Evolutionary conservation across 2,113 vertebrate species (phyloP).

Genomic region (Camelus bactrianus): DNA sequence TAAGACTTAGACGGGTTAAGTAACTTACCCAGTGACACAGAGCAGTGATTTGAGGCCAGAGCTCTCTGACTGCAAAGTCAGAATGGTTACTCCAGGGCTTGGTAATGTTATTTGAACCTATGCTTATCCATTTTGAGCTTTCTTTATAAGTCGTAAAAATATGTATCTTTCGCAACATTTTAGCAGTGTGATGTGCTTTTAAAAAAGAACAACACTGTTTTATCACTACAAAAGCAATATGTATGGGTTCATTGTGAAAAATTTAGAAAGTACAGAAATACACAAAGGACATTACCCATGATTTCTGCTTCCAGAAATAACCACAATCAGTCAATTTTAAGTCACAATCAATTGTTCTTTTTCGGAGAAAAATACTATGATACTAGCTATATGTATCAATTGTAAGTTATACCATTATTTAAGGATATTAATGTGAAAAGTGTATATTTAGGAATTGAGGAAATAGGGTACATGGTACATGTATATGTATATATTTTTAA

Average conservation of each 20-base stretch:
- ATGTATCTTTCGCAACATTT: not conserved
- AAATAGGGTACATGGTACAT: not conserved
- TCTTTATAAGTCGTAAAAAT: conserved; percentile 2
- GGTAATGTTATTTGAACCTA: not conserved
- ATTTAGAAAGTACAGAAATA: not conserved
- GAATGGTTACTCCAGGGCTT: not conserved
- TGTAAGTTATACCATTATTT: not conserved
- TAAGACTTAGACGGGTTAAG: not conserved
- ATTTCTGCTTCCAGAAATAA: not conserved
- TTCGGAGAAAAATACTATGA: conserved; percentile 14
- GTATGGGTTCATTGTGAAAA: not conserved
- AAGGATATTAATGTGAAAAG: conserved; percentile 23
- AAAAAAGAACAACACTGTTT: not conserved
- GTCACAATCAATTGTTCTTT: not conserved
- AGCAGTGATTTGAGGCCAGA: not conserved
- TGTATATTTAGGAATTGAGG: not conserved
- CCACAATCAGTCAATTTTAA: not conserved
- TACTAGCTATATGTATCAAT: not conserved
- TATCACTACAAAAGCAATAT: not conserved
- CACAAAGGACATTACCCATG: not conserved
- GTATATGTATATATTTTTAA: not conserved
- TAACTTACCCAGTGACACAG: not conserved
- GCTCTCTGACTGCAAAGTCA: not conserved
- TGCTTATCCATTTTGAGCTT: not conserved
- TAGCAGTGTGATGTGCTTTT: not conserved